These are phyloP conservation scores for Leptopilina boulardi DNA, from an alignment of 1,140 invertebrate species.

Conservation along the genomic window DNA sequence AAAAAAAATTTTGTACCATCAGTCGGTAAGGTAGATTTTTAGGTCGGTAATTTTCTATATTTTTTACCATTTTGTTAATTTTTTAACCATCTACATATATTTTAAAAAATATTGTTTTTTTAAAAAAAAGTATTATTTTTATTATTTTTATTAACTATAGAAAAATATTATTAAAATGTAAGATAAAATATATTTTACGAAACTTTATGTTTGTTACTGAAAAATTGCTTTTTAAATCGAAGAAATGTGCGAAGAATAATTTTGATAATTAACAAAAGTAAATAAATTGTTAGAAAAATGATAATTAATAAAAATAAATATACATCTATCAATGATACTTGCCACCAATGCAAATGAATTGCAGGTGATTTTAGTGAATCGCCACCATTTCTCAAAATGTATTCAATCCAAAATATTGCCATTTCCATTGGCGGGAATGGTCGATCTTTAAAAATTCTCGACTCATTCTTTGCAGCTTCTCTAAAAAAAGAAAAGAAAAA, in stretches of 20 bases:
- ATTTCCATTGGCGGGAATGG: constrained; percentile 66
- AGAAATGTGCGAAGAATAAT: not conserved
- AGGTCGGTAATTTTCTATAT: too few species aligned
- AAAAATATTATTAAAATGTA: too few species aligned
- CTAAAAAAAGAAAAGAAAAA: constrained; percentile 47
- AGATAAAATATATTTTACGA: not conserved
- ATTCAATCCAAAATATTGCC: constrained; percentile 75
- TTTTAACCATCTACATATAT: too few species aligned
- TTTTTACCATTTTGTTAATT: too few species aligned
- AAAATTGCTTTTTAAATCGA: not conserved
- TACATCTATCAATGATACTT: constrained; percentile 69
- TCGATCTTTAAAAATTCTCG: constrained; percentile 69
- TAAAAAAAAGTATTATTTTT: too few species aligned
- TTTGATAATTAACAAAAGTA: not conserved
- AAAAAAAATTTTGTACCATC: too few species aligned
- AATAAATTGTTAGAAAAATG: not conserved
- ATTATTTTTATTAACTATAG: too few species aligned
- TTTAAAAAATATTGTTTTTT: too few species aligned
- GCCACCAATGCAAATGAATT: constrained; percentile 68
- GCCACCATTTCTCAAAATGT: constrained; percentile 69
- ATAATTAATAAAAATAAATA: constrained; percentile 50
- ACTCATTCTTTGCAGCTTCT: constrained; percentile 64
- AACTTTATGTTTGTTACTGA: not conserved
- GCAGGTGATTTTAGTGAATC: constrained; percentile 60
- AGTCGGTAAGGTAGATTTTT: too few species aligned